Conservation (phyloP, 2,797 vertebrate genomes). For the Bothrops alternatus region DNA sequence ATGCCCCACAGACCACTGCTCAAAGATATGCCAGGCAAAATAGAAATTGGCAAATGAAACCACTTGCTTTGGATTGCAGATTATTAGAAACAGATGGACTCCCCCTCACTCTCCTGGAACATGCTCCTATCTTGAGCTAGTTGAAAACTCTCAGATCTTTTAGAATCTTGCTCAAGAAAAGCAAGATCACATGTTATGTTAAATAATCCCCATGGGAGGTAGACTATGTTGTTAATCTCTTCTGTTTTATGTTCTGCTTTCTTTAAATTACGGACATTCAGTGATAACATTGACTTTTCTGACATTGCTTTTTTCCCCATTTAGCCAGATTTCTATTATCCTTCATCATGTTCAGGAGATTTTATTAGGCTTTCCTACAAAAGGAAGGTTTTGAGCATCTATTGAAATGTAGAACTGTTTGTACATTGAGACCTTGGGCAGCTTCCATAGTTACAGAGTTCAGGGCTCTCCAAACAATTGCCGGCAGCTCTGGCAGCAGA, state of each 20-base stretch:
- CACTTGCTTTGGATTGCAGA: slow-evolving; percentile 16
- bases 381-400: not conserved
- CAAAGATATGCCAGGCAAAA: slow-evolving; percentile 44
- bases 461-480: not conserved
- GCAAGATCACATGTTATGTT: not conserved
- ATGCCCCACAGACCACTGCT: not conserved
- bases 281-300: slow-evolving; percentile 8
- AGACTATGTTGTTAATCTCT: slow-evolving; percentile 14
- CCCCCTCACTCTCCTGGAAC: slow-evolving; percentile 10
- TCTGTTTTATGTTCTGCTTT: slow-evolving; percentile 19
- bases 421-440: not conserved
- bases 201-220: not conserved
- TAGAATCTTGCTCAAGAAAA: not conserved
- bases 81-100: slow-evolving; percentile 48
- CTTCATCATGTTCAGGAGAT: not conserved
- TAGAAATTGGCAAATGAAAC: slow-evolving; percentile 43
- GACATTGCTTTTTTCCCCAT: not conserved
- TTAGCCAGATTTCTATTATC: slow-evolving; percentile 25
- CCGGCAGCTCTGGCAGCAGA: too few species aligned
- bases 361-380: not conserved
- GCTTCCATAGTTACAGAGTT: not conserved
- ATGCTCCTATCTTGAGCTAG: not conserved
- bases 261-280: slow-evolving; percentile 37
- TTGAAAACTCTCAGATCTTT: slow-evolving; percentile 5
- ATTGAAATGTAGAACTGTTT: not conserved